phyloP scores from a whole-genome alignment of 1,140 invertebrate genomes.

The Drosophila guanche region DNA sequence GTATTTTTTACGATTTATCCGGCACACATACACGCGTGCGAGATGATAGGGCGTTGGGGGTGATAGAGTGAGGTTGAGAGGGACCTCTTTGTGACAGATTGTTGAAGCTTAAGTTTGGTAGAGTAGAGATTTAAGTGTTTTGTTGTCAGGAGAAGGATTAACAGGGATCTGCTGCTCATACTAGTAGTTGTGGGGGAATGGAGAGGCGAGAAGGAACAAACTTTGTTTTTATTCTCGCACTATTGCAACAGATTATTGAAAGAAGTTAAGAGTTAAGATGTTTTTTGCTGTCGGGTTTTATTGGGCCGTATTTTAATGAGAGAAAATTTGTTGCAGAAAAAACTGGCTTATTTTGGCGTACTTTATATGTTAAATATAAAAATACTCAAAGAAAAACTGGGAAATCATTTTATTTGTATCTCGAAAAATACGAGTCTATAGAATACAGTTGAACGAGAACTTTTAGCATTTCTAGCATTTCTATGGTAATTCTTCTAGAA shows the following conservation, averaged over 20 bases:
- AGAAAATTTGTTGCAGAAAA: too few relatives aligned
- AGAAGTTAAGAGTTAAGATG: constrained; percentile 4
- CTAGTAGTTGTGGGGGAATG: too few relatives aligned
- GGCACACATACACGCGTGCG: neutral
- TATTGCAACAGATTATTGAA: constrained; percentile 2
- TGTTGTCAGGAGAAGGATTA: constrained; percentile 12
- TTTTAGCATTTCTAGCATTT: too few relatives aligned
- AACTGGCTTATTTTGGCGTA: too few relatives aligned
- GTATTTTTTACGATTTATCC: constrained; percentile 70
- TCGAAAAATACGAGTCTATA: too few relatives aligned
- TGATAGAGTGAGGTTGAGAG: too few relatives aligned
- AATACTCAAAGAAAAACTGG: too few relatives aligned
- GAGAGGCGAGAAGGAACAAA: neutral
- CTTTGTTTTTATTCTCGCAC: neutral
- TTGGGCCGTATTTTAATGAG: too few relatives aligned
- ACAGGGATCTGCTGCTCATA: constrained; percentile 4
- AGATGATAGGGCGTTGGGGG: neutral
- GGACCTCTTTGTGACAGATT: constrained; percentile 47
- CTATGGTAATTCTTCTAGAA: too few relatives aligned
- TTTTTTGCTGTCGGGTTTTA: neutral
- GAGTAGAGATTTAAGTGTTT: constrained; percentile 4
- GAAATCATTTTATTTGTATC: too few relatives aligned
- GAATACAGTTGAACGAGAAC: too few relatives aligned
- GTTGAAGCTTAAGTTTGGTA: constrained; percentile 32
- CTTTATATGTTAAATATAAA: too few relatives aligned